Evolutionary conservation across 2,113 vertebrate species (phyloP).

Genomic region (Sceloporus undulatus): DNA sequence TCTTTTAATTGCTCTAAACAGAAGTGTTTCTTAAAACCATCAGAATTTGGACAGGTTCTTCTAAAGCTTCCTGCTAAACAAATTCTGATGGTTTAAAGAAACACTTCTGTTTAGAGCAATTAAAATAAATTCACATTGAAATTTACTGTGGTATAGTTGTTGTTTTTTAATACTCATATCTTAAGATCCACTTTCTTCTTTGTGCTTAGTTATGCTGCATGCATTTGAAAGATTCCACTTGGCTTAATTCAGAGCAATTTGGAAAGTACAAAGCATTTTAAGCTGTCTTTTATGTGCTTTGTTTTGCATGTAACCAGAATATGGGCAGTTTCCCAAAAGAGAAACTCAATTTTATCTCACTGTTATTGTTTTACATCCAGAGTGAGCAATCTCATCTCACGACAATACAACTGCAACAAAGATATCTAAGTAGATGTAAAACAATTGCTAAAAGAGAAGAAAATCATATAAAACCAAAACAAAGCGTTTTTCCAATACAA

Average conservation of each 20-base stretch:
- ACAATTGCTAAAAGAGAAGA: slow-evolving; percentile 70
- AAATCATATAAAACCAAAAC: slow-evolving; percentile 69
- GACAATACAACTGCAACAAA: slow-evolving; percentile 69
- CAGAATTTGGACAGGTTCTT: slow-evolving; percentile 18
- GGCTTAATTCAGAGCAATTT: slow-evolving; percentile 63
- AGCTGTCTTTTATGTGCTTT: slow-evolving; percentile 52
- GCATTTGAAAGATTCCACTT: slow-evolving; percentile 67
- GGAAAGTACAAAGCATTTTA: slow-evolving; percentile 59
- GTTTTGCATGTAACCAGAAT: slow-evolving; percentile 33
- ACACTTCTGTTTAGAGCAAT: slow-evolving; percentile 38
- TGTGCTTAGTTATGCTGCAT: slow-evolving; percentile 54
- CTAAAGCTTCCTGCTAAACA: slow-evolving; percentile 44
- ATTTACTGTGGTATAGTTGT: slow-evolving; percentile 6
- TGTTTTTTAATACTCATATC: rapidly evolving
- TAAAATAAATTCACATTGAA: slow-evolving; percentile 38
- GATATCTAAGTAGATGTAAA: slow-evolving; percentile 75
- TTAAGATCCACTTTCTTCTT: slow-evolving; percentile 30
- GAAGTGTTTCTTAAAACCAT: slow-evolving; percentile 54
- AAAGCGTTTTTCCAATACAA: slow-evolving; percentile 60
- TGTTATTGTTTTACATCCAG: slow-evolving; percentile 66
- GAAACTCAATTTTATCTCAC: slow-evolving; percentile 59
- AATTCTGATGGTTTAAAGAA: slow-evolving; percentile 45
- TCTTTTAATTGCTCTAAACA: slow-evolving; percentile 22
- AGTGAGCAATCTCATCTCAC: slow-evolving; percentile 69
- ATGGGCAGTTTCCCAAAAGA: slow-evolving; percentile 61